Conservation (phyloP, 2,888 invertebrate species). For the Osmoderma eremita region DNA sequence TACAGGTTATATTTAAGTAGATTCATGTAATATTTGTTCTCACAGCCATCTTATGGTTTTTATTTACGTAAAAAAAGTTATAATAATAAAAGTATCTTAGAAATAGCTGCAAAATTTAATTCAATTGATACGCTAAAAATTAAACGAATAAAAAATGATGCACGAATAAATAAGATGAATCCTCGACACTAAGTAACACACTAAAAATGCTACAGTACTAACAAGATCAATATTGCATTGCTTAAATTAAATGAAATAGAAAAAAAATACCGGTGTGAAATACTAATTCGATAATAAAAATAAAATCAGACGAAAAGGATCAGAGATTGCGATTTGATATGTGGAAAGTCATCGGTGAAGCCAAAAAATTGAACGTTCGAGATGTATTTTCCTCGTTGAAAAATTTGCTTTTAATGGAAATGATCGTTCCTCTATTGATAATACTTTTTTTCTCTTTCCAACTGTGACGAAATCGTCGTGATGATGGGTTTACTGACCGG, state of each 20-base stretch:
- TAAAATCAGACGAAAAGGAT: neutral
- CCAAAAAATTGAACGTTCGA: too few species aligned
- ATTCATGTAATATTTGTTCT: too few species aligned
- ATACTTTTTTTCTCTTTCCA: neutral
- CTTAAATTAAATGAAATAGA: slow-evolving; percentile 23
- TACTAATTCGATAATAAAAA: neutral
- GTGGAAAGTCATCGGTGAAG: neutral
- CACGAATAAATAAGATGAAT: slow-evolving; percentile 21
- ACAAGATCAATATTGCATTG: slow-evolving; percentile 32
- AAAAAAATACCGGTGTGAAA: slow-evolving; percentile 1
- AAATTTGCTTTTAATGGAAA: too few species aligned
- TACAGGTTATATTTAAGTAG: too few species aligned
- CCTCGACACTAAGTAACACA: slow-evolving; percentile 21
- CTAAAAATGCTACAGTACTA: slow-evolving; percentile 21
- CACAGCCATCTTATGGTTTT: too few species aligned
- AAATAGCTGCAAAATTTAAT: neutral
- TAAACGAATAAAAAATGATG: slow-evolving; percentile 10
- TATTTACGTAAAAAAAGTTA: neutral
- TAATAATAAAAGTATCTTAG: neutral
- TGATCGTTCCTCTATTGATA: too few species aligned
- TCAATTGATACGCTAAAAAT: neutral
- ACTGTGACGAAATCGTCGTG: too few species aligned
- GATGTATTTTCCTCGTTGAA: too few species aligned
- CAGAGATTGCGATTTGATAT: neutral
- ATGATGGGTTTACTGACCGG: slow-evolving; percentile 1